Evolutionary conservation across 1,140 invertebrate species (phyloP).

Genomic region (Helicoverpa zea): DNA sequence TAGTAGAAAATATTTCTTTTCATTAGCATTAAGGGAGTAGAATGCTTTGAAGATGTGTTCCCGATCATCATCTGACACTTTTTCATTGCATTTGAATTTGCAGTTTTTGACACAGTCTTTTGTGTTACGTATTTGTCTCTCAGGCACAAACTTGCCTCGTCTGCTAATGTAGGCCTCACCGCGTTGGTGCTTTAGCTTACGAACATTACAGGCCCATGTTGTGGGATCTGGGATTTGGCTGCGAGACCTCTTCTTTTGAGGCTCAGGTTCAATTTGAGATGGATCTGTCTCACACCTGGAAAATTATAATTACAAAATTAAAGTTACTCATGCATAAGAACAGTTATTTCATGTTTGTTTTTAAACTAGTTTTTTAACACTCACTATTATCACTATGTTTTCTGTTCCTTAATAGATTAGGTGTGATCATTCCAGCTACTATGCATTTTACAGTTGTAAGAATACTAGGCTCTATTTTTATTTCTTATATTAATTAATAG

Average conservation of each 20-base stretch:
- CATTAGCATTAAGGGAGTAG: conserved; percentile 80
- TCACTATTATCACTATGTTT: too few species aligned
- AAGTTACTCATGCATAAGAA: neutral
- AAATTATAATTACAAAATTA: conserved; percentile 32
- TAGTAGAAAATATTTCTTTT: conserved; percentile 80
- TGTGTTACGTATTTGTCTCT: conserved; percentile 70
- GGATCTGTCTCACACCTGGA: conserved; percentile 67
- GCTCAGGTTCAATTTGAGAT: conserved; percentile 50
- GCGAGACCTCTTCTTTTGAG: conserved; percentile 59
- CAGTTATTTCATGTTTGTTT: neutral
- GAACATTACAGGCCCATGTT: conserved; percentile 77
- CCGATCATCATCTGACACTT: conserved; percentile 74
- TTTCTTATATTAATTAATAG: too few species aligned
- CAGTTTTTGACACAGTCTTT: conserved; percentile 80
- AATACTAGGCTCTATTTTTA: neutral
- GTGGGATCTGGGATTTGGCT: conserved; percentile 71
- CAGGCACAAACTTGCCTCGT: conserved; percentile 78
- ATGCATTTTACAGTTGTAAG: too few species aligned
- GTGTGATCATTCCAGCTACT: too few species aligned
- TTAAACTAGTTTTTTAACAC: too few species aligned
- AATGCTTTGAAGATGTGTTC: conserved; percentile 82
- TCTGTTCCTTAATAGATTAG: neutral
- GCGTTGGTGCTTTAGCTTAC: conserved; percentile 78
- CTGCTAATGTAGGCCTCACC: conserved; percentile 81
- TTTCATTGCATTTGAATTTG: conserved; percentile 77